phyloP scores from a whole-genome alignment of 2,888 invertebrate genomes.

The Hartigia nigra region DNA sequence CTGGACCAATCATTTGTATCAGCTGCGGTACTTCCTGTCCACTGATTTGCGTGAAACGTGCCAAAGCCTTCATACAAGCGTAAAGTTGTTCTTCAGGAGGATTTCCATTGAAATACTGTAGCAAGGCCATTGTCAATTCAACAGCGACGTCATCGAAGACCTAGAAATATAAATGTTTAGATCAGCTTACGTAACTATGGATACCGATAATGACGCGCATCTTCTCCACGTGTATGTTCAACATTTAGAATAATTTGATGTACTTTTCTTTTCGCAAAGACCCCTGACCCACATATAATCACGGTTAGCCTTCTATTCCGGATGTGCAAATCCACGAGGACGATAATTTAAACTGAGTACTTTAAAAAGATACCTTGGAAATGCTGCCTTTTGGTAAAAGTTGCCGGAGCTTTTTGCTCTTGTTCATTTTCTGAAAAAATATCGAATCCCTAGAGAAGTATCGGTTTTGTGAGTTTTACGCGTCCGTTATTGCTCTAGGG shows the following conservation, averaged over 20 bases:
- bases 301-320: neutral
- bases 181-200: neutral
- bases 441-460: constrained; percentile 62
- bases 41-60: constrained; percentile 79
- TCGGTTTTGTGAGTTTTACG: constrained; percentile 40
- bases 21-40: constrained; percentile 87
- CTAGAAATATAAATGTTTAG: constrained; percentile 65
- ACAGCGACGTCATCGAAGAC: constrained; percentile 95
- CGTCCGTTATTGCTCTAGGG: neutral
- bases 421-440: constrained; percentile 76
- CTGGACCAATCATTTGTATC: constrained; percentile 91
- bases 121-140: constrained; percentile 89
- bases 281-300: neutral
- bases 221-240: neutral
- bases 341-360: constrained; percentile 12
- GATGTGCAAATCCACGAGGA: neutral
- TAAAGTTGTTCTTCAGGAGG: constrained; percentile 84
- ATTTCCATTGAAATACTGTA: constrained; percentile 87
- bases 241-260: neutral
- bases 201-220: neutral
- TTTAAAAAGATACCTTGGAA: constrained; percentile 70
- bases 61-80: constrained; percentile 83
- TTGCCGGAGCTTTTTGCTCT: constrained; percentile 73
- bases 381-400: constrained; percentile 74
- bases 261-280: neutral